Conservation (phyloP, 2,888 invertebrate species). For the Agrotis segetum region DNA sequence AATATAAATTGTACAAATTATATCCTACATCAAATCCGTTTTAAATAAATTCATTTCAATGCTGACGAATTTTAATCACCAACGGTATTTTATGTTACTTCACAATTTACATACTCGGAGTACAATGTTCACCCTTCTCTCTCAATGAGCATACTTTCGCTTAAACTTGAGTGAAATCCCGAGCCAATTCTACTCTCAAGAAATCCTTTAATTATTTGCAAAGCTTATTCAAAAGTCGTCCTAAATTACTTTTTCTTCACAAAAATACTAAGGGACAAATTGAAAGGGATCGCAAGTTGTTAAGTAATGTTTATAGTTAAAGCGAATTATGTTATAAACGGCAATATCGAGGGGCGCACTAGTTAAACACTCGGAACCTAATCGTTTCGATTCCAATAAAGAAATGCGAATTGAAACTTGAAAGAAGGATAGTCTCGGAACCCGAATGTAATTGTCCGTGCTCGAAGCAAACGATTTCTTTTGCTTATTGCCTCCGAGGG, state of each 20-base stretch:
- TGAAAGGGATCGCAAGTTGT: conserved; percentile 52
- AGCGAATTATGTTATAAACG: conserved; percentile 61
- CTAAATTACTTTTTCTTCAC: conserved; percentile 51
- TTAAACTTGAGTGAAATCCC: conserved; percentile 31
- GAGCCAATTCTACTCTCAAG: conserved; percentile 40
- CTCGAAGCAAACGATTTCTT: conserved; percentile 84
- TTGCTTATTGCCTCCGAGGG: conserved; percentile 84
- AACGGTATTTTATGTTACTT: conserved; percentile 20
- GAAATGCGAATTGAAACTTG: conserved; percentile 84
- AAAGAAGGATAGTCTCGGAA: conserved; percentile 81
- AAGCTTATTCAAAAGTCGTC: conserved; percentile 56
- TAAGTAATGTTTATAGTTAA: conserved; percentile 62
- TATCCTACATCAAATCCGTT: conserved; percentile 38
- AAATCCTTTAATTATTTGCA: conserved; percentile 60
- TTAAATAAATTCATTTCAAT: conserved; percentile 36
- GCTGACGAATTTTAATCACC: conserved; percentile 33
- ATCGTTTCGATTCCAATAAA: conserved; percentile 82
- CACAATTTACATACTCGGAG: conserved; percentile 15
- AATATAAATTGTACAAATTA: conserved; percentile 43
- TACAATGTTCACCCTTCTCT: conserved; percentile 16
- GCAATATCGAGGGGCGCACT: conserved; percentile 66
- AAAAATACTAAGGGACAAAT: conserved; percentile 54
- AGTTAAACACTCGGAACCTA: conserved; percentile 73
- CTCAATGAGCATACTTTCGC: conserved; percentile 35
- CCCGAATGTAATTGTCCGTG: conserved; percentile 84